Evolutionary conservation across 2,888 invertebrate species (phyloP), one percentile per base, ranked within the genome.

Genomic region (Chironomus riparius): DNA sequence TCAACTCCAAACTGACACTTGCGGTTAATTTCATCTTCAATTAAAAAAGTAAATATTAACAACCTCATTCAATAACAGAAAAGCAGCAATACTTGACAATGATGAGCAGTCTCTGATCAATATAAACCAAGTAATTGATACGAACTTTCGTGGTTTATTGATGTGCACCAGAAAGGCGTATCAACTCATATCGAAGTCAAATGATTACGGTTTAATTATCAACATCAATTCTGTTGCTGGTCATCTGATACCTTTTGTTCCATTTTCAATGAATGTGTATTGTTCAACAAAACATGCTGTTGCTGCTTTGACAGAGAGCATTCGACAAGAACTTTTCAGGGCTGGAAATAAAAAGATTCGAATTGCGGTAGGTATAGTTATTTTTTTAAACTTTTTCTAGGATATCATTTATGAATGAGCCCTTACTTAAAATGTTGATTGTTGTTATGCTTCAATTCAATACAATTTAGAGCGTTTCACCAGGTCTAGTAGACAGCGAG

Each of bases 151-250:
- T 78, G 87, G 85, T 2, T 79, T 84, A 0, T 79, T 86, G 0
- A 76, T 83, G 70, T 87, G 87, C 79, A 83, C 86, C 0, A 83
- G 86, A 4, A 83, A 82, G 77, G 87, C 86, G 0, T 80, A 85
- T 5, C 80, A 81, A 0, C 86, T 85, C 12, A 87, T 88, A 87
- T 83, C 81, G 4, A 78, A 80, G 87, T 83, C 81, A 6, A 78
- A 80, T 5, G 79, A 83, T 6, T 80, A 82, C 62, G 87, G 87
- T 0, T 83, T 85, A 77, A 83, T 87, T 48, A 80, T 86, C 28
- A 81, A 85, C 28, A 80, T 86, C 2, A 86, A 86, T 70, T 87
- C 83, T 79, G 77, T 81, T 74, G 78, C 79, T 47, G 82, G 83
- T 0, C 80, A 80, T n/a, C 68, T 77, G 10, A 78, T 80, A 47